Conservation (phyloP, 2,113 vertebrate species). For the Mirza zaza region DNA sequence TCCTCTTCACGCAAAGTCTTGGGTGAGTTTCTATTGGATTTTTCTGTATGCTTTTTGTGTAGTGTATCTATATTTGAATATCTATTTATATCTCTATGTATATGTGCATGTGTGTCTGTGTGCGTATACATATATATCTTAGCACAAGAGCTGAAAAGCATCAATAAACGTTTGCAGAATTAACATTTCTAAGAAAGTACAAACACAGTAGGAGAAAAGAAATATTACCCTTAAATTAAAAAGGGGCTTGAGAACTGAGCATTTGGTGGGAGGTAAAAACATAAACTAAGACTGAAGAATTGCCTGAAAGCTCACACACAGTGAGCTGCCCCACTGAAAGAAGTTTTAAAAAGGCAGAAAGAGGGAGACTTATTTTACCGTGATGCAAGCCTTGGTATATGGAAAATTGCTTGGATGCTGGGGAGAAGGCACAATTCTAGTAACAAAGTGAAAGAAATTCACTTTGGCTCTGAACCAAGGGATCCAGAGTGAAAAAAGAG, state of each 20-base stretch:
- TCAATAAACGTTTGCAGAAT: background rate
- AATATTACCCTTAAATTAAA: background rate
- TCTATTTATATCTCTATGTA: background rate
- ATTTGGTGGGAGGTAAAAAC: background rate
- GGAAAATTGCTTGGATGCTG: background rate
- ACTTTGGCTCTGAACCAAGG: slow-evolving; percentile 57
- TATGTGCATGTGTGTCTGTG: background rate
- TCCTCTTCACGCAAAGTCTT: background rate
- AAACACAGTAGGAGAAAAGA: slow-evolving; percentile 28
- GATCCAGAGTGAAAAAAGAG: slow-evolving; percentile 49
- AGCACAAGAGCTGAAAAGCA: background rate
- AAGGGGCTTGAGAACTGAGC: background rate
- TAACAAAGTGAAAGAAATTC: slow-evolving; percentile 29
- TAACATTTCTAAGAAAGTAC: slow-evolving; percentile 15
- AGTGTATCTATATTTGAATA: background rate
- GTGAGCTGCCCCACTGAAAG: background rate
- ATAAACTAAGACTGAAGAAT: background rate
- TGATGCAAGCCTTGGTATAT: background rate
- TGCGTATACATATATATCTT: background rate
- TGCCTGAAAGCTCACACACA: slow-evolving; percentile 8
- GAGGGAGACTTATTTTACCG: background rate
- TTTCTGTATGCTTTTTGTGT: background rate
- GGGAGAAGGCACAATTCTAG: slow-evolving; percentile 26
- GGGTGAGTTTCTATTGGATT: background rate
- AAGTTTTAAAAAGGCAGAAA: background rate